Percentiles rank a stretch among this genome's conserved stretches.
These are phyloP conservation scores for Vireo altiloquus DNA, from an alignment of 2,113 vertebrate genomes.

Conservation along the genomic window DNA sequence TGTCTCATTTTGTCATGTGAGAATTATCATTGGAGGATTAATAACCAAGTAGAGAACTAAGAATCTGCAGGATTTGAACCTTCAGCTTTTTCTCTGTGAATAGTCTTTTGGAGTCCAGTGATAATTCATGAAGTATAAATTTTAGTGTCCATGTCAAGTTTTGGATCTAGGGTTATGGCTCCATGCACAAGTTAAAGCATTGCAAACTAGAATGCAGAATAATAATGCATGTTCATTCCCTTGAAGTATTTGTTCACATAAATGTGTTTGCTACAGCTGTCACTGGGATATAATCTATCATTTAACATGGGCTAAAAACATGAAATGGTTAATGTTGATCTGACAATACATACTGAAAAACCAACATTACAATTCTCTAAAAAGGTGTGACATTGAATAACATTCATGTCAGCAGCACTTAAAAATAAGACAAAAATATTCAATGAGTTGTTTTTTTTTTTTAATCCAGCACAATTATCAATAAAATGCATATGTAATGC, in stretches of 20 bases:
- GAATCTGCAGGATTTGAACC: background rate
- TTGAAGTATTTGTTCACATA: background rate
- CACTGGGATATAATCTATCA: background rate
- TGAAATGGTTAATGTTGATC: background rate
- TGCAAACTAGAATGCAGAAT: background rate
- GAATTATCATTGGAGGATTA: background rate
- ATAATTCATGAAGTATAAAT: background rate
- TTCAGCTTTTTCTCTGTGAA: background rate
- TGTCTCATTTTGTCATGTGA: background rate
- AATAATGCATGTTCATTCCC: background rate
- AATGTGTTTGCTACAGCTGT: background rate
- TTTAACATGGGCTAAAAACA: background rate
- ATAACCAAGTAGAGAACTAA: background rate
- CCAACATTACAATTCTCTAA: background rate
- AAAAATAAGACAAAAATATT: background rate
- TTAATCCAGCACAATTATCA: background rate
- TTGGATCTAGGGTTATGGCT: background rate
- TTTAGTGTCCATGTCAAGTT: background rate
- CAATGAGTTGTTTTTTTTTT: background rate
- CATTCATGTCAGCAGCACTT: background rate
- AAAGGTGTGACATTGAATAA: background rate
- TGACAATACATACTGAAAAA: background rate
- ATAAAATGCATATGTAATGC: background rate
- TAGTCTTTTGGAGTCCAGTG: background rate
- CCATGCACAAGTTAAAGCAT: background rate